Evolutionary conservation across 2,797 vertebrate genomes (phyloP).

Genomic region (Pipistrellus kuhlii): DNA sequence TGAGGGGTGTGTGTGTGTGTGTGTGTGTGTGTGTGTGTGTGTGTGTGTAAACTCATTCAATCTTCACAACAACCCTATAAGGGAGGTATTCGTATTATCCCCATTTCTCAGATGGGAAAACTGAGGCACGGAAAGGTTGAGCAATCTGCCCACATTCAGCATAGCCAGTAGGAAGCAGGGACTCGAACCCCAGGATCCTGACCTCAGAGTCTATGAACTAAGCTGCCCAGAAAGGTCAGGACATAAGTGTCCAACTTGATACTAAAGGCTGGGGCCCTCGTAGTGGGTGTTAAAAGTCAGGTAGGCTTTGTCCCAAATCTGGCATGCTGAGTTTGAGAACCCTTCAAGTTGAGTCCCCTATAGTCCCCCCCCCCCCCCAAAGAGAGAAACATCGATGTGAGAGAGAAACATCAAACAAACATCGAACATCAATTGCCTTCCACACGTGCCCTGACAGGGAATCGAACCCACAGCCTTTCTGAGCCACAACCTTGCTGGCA

Average conservation of each 20-base stretch:
- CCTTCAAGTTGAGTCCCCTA: accelerated
- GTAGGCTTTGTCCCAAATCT: background rate
- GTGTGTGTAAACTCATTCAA: background rate
- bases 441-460: background rate
- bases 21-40: background rate
- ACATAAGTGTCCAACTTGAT: background rate
- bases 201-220: background rate
- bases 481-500: background rate
- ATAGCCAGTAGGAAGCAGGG: background rate
- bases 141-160: background rate
- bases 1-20: too few relatives aligned
- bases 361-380: background rate
- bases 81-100: background rate
- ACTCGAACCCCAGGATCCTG: background rate
- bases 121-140: background rate
- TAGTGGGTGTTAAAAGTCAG: background rate
- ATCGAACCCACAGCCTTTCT: background rate
- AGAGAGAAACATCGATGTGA: background rate
- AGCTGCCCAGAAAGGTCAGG: background rate
- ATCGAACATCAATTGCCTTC: background rate
- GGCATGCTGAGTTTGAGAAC: background rate
- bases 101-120: background rate
- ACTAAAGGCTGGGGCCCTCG: background rate
- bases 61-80: background rate
- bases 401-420: background rate